Conservation (phyloP, 2,888 invertebrate species). For the Kuschelorhynchus macadamiae region DNA sequence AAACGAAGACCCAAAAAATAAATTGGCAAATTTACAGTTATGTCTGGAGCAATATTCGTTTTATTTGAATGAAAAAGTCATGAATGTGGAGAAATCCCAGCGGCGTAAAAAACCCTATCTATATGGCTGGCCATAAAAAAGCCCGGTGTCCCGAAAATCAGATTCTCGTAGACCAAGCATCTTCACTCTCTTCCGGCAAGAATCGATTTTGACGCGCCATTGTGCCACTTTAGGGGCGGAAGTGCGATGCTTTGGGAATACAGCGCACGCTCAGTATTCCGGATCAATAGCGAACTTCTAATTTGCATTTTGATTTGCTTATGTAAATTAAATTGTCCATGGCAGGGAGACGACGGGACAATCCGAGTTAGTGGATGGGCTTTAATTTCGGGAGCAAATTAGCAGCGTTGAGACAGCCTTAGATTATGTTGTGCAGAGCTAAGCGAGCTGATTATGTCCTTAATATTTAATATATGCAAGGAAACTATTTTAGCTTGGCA, state of each 20-base stretch:
- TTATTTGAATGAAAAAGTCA: too few species aligned
- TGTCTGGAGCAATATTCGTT: too few species aligned
- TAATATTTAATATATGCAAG: too few species aligned
- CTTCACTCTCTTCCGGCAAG: slow-evolving; percentile 20
- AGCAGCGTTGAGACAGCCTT: not conserved
- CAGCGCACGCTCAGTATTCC: slow-evolving; percentile 27
- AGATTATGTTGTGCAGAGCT: slow-evolving; percentile 14
- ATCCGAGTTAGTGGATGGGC: slow-evolving; percentile 17
- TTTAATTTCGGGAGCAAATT: slow-evolving; percentile 31
- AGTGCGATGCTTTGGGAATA: slow-evolving; percentile 9
- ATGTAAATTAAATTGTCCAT: slow-evolving; percentile 48
- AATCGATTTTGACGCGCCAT: slow-evolving; percentile 46
- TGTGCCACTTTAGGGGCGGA: slow-evolving; percentile 40
- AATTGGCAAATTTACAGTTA: too few species aligned
- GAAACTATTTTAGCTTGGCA: too few species aligned
- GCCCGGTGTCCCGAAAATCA: slow-evolving; percentile 1
- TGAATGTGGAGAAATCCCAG: too few species aligned
- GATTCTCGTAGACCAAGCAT: not conserved
- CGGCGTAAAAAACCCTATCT: too few species aligned
- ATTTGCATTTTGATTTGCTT: slow-evolving; percentile 53
- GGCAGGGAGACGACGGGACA: slow-evolving; percentile 35
- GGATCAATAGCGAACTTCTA: slow-evolving; percentile 45
- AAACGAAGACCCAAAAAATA: too few species aligned
- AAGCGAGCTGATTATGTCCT: too few species aligned
- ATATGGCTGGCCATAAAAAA: too few species aligned